Conservation (phyloP, 2,888 invertebrate species). For the Eupithecia vulgata region DNA sequence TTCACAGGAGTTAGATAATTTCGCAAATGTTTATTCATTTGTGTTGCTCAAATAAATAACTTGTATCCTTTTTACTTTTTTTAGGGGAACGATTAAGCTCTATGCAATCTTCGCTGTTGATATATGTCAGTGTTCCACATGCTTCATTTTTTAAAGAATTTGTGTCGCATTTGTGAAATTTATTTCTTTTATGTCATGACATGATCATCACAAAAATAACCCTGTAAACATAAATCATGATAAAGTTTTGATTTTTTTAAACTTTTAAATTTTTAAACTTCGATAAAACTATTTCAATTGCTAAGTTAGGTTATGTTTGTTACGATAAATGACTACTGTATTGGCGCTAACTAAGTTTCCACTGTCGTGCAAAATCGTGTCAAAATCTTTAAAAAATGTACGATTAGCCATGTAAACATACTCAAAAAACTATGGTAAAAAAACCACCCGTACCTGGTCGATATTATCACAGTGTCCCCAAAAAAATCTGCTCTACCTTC, state of each 20-base stretch:
- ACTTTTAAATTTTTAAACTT: too few species aligned
- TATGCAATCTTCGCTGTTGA: too few species aligned
- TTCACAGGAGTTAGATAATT: neutral
- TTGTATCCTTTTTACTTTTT: neutral
- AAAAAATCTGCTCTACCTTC: too few species aligned
- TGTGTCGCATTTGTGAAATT: neutral
- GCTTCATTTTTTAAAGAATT: neutral
- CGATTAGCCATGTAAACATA: neutral
- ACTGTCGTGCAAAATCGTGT: neutral
- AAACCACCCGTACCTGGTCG: too few species aligned
- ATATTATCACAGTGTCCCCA: too few species aligned
- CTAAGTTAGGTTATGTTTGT: neutral
- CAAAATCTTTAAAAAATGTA: neutral
- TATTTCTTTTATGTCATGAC: too few species aligned
- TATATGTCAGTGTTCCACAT: neutral
- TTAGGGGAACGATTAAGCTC: neutral
- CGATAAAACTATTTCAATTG: neutral
- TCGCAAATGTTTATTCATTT: neutral
- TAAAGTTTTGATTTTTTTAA: too few species aligned
- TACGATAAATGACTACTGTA: neutral
- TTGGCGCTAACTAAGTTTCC: neutral
- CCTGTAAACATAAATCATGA: neutral
- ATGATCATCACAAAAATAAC: neutral
- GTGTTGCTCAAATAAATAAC: neutral
- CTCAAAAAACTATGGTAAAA: neutral